Conservation (phyloP, 2,888 invertebrate species). For the Dromius quadrimaculatus region DNA sequence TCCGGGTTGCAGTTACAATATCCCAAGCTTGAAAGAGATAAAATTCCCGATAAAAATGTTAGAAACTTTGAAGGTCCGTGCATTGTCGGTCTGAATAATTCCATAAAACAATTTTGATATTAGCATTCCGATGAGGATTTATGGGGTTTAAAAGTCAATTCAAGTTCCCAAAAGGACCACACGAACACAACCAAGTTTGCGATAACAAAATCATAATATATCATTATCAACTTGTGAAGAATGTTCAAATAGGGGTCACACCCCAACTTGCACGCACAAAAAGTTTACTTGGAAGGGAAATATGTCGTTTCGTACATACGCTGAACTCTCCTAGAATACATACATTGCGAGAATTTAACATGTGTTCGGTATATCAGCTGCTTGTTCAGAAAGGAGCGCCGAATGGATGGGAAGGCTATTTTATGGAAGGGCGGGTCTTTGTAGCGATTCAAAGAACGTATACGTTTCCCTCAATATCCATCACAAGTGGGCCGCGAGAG, state of each 20-base stretch:
- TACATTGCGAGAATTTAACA: conserved; percentile 3
- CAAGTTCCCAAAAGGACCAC: conserved; percentile 25
- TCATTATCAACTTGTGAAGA: conserved; percentile 32
- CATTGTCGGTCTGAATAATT: conserved; percentile 9
- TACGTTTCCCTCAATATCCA: conserved; percentile 30
- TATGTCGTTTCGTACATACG: conserved; percentile 1
- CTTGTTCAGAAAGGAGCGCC: conserved; percentile 33
- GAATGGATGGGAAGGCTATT: conserved; percentile 40
- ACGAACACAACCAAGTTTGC: conserved; percentile 4
- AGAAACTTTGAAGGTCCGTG: neutral
- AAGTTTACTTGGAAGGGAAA: conserved; percentile 30
- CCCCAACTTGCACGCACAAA: conserved; percentile 30
- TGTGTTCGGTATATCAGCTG: conserved; percentile 37
- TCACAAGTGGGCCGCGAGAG: conserved; percentile 18
- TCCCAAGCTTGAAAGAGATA: no score
- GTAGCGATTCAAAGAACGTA: conserved; percentile 30
- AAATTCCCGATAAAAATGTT: conserved; percentile 3
- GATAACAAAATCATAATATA: conserved; percentile 38
- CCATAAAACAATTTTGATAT: conserved; percentile 29
- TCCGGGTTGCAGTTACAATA: no score
- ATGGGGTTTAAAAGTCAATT: conserved; percentile 27
- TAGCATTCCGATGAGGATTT: conserved; percentile 39
- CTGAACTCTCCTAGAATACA: neutral
- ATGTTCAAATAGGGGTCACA: conserved; percentile 37
- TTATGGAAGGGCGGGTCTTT: conserved; percentile 41